These are phyloP conservation scores for Pedionomus torquatus DNA, from an alignment of 2,113 vertebrate species.

Conservation along the genomic window DNA sequence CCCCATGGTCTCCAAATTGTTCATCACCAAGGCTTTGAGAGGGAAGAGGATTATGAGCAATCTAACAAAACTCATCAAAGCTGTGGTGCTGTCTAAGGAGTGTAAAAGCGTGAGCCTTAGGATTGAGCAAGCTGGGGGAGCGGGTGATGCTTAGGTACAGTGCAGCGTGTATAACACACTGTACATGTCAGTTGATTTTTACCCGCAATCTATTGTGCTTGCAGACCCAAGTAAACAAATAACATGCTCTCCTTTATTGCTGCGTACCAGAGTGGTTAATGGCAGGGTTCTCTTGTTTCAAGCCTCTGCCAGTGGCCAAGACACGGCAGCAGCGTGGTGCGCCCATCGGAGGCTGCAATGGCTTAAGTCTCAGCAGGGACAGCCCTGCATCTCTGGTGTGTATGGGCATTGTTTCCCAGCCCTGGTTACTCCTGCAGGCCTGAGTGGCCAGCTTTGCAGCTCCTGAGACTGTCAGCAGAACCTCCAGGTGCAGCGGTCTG, in stretches of 20 bases:
- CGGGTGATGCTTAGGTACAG: rapidly evolving
- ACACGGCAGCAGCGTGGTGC: rapidly evolving
- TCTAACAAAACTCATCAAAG: neutral
- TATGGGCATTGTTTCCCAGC: neutral
- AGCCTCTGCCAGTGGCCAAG: neutral
- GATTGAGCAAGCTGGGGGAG: neutral
- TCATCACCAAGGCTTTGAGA: neutral
- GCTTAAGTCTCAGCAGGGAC: neutral
- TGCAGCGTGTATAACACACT: neutral
- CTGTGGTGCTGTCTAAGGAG: neutral
- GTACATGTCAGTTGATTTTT: neutral
- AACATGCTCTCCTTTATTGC: neutral
- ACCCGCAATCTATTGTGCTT: neutral
- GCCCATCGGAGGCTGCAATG: neutral
- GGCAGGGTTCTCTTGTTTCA: neutral
- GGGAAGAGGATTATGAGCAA: neutral
- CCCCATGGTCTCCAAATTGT: neutral
- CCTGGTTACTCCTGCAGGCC: neutral
- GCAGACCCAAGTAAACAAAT: neutral
- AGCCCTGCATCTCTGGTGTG: rapidly evolving
- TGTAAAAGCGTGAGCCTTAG: neutral
- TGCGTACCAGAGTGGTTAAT: neutral
- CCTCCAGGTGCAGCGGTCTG: neutral
- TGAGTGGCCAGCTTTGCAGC: neutral
- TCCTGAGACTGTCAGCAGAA: neutral